Evolutionary conservation across 2,797 vertebrate species (phyloP).

Genomic region (Oreochromis grahami): DNA sequence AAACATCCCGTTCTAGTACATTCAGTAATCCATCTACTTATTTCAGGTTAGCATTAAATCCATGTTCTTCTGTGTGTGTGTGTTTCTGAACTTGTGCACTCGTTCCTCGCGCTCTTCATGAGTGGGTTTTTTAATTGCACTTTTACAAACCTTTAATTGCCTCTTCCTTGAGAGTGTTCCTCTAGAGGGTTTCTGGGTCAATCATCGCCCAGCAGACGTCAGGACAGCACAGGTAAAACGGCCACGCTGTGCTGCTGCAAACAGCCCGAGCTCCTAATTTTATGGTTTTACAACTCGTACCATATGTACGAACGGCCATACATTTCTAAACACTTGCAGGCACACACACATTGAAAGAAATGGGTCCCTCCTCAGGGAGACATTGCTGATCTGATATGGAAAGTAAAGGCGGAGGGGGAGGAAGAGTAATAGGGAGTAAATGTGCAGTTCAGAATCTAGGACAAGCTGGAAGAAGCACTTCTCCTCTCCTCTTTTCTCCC

Average conservation of each 20-base stretch:
- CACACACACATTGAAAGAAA: neutral
- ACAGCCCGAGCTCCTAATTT: constrained; percentile 26
- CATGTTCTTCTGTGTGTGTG: neutral
- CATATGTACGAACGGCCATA: neutral
- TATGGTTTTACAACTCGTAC: neutral
- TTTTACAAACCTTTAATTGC: constrained; percentile 54
- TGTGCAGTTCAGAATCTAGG: constrained; percentile 37
- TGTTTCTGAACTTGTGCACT: constrained; percentile 1
- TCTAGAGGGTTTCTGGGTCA: constrained; percentile 1
- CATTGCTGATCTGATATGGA: constrained; percentile 15
- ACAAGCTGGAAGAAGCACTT: constrained; percentile 4
- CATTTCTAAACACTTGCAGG: neutral
- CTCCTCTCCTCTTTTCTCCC: neutral
- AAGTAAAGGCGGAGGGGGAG: neutral
- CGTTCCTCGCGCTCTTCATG: neutral
- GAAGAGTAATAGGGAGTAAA: constrained; percentile 24
- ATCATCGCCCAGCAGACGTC: constrained; percentile 16
- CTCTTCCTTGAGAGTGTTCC: constrained; percentile 11
- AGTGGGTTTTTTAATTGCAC: constrained; percentile 51
- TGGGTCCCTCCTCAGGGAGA: neutral
- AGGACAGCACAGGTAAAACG: constrained; percentile 18
- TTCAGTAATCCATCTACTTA: neutral
- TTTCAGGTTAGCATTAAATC: neutral
- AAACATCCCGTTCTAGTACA: neutral
- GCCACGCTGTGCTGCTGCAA: constrained; percentile 1